A percentile compares a stretch with the other conserved stretches of the same genome.
phyloP scores from a whole-genome alignment of 2,113 vertebrate genomes.

The Odontesthes bonariensis region DNA sequence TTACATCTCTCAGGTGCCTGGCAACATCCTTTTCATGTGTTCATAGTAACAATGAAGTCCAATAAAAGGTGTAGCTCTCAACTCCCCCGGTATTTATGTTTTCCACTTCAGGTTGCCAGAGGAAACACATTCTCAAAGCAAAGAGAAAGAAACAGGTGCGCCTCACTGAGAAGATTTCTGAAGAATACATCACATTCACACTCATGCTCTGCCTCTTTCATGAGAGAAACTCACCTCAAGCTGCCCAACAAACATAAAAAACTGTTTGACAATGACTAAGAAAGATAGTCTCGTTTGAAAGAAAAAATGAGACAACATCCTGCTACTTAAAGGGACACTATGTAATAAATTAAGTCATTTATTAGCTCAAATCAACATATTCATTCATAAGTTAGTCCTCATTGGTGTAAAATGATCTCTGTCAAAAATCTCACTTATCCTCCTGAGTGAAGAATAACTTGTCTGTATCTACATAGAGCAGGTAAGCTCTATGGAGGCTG shows the following conservation, averaged over 20 bases:
- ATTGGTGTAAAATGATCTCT: too few species aligned
- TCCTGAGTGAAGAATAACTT: too few species aligned
- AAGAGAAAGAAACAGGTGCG: background rate
- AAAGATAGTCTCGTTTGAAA: background rate
- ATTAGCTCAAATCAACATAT: too few species aligned
- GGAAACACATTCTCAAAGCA: constrained; percentile 27
- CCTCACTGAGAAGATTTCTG: background rate
- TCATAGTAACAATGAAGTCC: constrained; percentile 29
- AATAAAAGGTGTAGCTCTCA: constrained; percentile 9
- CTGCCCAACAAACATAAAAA: background rate
- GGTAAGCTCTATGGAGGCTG: too few species aligned
- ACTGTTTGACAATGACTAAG: background rate
- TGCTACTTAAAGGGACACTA: background rate
- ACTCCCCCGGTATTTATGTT: constrained; percentile 13
- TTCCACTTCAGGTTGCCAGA: constrained; percentile 46
- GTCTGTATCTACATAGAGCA: too few species aligned
- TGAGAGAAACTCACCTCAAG: background rate
- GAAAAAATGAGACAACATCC: background rate
- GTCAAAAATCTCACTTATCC: too few species aligned
- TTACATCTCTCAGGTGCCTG: constrained; percentile 11
- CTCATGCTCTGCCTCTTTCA: background rate
- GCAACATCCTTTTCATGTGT: constrained; percentile 16
- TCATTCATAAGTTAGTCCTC: too few species aligned
- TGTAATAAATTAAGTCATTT: too few species aligned
- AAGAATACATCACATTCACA: background rate